Percentiles rank a stretch among this genome's conserved stretches.
These are phyloP conservation scores for Bimastos eiseni DNA, from an alignment of 2,888 invertebrate genomes.

Conservation along the genomic window DNA sequence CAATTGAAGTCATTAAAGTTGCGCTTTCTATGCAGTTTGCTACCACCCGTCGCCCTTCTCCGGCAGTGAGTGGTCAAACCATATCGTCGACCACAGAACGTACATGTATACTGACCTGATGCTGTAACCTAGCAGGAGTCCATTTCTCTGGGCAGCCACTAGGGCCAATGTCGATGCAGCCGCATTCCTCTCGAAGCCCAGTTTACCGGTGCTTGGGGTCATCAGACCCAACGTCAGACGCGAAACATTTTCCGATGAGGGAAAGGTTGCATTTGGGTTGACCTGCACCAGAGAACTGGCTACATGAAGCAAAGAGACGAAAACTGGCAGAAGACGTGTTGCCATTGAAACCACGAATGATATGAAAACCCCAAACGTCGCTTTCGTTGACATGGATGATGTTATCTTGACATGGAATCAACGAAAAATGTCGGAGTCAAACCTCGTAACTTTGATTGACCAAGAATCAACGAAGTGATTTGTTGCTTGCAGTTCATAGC, in stretches of 20 bases:
- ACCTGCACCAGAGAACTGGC: background rate
- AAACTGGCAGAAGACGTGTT: background rate
- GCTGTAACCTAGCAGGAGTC: constrained; percentile 44
- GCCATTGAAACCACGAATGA: background rate
- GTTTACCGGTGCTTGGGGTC: constrained; percentile 38
- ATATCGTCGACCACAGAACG: background rate
- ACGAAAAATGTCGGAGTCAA: background rate
- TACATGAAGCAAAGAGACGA: background rate
- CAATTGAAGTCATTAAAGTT: background rate
- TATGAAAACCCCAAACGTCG: background rate
- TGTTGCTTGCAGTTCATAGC: background rate
- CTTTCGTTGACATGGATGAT: background rate
- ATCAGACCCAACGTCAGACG: constrained; percentile 8
- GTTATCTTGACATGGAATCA: background rate
- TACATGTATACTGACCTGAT: constrained; percentile 27
- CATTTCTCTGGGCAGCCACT: constrained; percentile 46
- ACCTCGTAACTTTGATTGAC: background rate
- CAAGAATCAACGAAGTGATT: background rate
- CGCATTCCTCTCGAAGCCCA: constrained; percentile 50
- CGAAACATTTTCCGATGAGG: background rate
- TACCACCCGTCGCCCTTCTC: background rate
- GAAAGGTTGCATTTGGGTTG: background rate
- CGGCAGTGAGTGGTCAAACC: background rate
- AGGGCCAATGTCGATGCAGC: constrained; percentile 51
- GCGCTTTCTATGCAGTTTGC: too few species aligned